A percentile compares a stretch with the other conserved stretches of the same genome.
Conservation (phyloP, 1,140 invertebrate species). For the Probaryconus sp. region DNA sequence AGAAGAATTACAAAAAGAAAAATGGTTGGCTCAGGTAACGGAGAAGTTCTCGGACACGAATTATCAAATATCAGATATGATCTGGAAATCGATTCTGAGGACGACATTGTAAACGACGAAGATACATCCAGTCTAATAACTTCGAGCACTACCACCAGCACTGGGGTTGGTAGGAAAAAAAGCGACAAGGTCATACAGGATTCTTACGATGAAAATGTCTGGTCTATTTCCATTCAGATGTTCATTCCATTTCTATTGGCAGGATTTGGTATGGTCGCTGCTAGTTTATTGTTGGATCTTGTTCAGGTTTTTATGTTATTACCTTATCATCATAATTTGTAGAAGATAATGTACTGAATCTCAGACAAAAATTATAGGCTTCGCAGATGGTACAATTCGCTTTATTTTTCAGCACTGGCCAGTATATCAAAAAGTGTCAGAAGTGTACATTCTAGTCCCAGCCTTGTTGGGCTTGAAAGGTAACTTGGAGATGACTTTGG, state of each 20-base stretch:
- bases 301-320: constrained; percentile 82
- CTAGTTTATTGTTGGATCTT: constrained; percentile 89
- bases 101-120: constrained; percentile 62
- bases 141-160: constrained; percentile 32
- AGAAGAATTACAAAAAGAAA: constrained; percentile 63
- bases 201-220: constrained; percentile 76
- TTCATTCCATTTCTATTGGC: constrained; percentile 93
- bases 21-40: constrained; percentile 74
- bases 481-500: constrained; percentile 98
- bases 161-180: constrained; percentile 54
- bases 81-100: constrained; percentile 71
- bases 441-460: constrained; percentile 95
- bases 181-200: constrained; percentile 36
- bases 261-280: constrained; percentile 94
- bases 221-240: constrained; percentile 88
- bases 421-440: constrained; percentile 90
- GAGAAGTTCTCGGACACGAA: constrained; percentile 67
- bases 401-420: constrained; percentile 90
- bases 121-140: constrained; percentile 67
- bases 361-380: constrained; percentile 13
- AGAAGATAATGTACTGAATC: no score
- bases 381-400: no score
- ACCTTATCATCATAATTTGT: neutral
- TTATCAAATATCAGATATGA: constrained; percentile 69
- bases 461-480: constrained; percentile 97